Evolutionary conservation across 2,797 vertebrate genomes (phyloP).

Genomic region (Arrhamphus sclerolepis): DNA sequence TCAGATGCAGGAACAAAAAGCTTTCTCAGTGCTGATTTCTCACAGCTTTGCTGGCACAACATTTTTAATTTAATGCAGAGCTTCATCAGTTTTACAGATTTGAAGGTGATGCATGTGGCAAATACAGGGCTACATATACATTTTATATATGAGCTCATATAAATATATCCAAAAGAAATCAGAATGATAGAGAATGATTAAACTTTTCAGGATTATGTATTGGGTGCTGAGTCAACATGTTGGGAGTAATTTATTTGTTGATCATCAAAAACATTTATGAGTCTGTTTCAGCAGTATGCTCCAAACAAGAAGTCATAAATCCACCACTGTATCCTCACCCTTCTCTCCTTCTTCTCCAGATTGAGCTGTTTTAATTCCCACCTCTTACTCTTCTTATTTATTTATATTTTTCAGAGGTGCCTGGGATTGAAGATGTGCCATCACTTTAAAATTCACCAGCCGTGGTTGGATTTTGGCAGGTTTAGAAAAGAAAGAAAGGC

Average conservation of each 20-base stretch:
- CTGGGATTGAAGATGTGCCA: constrained; percentile 48
- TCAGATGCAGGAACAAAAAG: constrained; percentile 21
- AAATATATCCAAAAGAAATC: constrained; percentile 64
- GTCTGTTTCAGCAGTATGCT: constrained; percentile 74
- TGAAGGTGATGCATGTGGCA: constrained; percentile 35
- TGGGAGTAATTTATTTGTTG: constrained; percentile 71
- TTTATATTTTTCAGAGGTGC: constrained; percentile 36
- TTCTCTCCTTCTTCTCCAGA: constrained; percentile 2
- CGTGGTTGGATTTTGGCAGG: constrained; percentile 41
- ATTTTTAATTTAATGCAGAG: constrained; percentile 25
- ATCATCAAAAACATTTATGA: constrained; percentile 79
- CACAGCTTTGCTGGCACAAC: constrained; percentile 19
- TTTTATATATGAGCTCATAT: constrained; percentile 44
- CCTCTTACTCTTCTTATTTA: constrained; percentile 30
- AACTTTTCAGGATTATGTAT: constrained; percentile 74
- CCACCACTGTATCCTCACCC: constrained; percentile 44
- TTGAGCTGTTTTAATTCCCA: constrained; percentile 25
- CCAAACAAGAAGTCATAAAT: constrained; percentile 70
- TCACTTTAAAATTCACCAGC: constrained; percentile 60
- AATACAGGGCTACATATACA: constrained; percentile 22
- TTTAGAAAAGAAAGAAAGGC: not conserved
- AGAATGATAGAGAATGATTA: constrained; percentile 61
- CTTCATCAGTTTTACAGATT: constrained; percentile 16
- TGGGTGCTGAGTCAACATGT: constrained; percentile 69
- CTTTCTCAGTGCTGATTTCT: constrained; percentile 6